Evolutionary conservation across 2,888 invertebrate species (phyloP).

Genomic region (Epinotia nisella): DNA sequence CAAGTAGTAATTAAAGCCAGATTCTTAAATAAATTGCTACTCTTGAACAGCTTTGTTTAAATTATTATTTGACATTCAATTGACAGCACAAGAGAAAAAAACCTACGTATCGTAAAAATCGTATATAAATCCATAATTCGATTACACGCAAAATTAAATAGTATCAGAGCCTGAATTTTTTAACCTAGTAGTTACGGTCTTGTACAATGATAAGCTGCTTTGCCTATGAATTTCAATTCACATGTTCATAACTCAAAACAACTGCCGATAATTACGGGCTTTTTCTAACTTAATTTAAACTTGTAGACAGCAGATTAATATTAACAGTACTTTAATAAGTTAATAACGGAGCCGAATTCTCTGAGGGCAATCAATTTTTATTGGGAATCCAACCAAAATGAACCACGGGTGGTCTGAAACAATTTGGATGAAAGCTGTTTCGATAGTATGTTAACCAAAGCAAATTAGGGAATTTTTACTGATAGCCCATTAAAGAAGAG

Average conservation of each 20-base stretch:
- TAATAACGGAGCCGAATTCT: constrained; percentile 64
- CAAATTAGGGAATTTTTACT: constrained; percentile 27
- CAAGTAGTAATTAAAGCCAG: too few species aligned
- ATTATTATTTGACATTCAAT: too few species aligned
- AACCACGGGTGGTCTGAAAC: constrained; percentile 67
- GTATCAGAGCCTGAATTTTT: neutral
- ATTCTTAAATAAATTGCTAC: too few species aligned
- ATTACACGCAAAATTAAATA: neutral
- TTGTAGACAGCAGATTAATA: constrained; percentile 56
- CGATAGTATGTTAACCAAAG: constrained; percentile 37
- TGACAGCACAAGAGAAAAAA: too few species aligned
- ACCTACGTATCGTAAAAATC: too few species aligned
- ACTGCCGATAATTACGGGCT: constrained; percentile 33
- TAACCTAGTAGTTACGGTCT: neutral
- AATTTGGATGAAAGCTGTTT: constrained; percentile 37
- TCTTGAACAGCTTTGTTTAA: too few species aligned
- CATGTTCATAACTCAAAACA: constrained; percentile 38
- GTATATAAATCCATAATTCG: neutral
- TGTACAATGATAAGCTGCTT: neutral
- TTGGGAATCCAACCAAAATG: constrained; percentile 64
- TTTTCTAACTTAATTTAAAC: constrained; percentile 42
- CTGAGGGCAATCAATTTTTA: constrained; percentile 74
- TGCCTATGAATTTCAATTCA: constrained; percentile 36
- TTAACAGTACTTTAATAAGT: constrained; percentile 69
- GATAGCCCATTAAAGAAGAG: constrained; percentile 8